A percentile compares a stretch with the other conserved stretches of the same genome.
Conservation (phyloP, 2,888 invertebrate species). For the Petrophora chlorosata region DNA sequence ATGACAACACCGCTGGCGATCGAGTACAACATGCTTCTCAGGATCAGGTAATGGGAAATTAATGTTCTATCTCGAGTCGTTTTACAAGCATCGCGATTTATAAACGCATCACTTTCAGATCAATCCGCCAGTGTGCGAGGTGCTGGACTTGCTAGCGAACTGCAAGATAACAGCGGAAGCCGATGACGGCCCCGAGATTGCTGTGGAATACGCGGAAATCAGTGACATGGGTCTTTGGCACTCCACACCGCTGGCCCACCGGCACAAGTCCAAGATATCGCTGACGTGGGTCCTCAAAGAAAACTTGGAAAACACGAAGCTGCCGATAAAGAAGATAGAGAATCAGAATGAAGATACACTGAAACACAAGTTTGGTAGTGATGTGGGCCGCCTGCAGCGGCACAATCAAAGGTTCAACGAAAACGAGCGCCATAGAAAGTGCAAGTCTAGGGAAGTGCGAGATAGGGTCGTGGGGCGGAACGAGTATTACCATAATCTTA, state of each 20-base stretch:
- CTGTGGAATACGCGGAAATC: conserved; percentile 72
- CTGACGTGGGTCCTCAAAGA: conserved; percentile 90
- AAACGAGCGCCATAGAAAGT: conserved; percentile 59
- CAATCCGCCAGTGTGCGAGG: conserved; percentile 59
- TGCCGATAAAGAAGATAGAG: conserved; percentile 40
- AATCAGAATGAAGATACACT: conserved; percentile 50
- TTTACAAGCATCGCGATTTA: conserved; percentile 4
- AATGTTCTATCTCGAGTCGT: conserved; percentile 10
- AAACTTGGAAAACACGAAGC: conserved; percentile 76
- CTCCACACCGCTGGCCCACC: conserved; percentile 71
- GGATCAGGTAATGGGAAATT: conserved; percentile 48
- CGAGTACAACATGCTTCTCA: conserved; percentile 41
- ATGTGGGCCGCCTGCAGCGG: conserved; percentile 44
- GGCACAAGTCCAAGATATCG: conserved; percentile 86
- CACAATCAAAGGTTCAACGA: conserved; percentile 43
- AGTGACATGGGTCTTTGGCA: conserved; percentile 80
- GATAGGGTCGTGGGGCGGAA: conserved; percentile 71
- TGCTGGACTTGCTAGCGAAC: conserved; percentile 70
- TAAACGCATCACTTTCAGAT: conserved; percentile 47
- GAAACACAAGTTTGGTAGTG: conserved; percentile 43
- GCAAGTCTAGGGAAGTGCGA: conserved; percentile 50
- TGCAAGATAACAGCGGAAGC: conserved; percentile 57
- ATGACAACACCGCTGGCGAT: conserved; percentile 50
- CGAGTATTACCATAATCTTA: conserved; percentile 77
- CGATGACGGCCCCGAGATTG: conserved; percentile 48